phyloP scores from a whole-genome alignment of 2,888 invertebrate genomes.

The Blastobasis adustella region DNA sequence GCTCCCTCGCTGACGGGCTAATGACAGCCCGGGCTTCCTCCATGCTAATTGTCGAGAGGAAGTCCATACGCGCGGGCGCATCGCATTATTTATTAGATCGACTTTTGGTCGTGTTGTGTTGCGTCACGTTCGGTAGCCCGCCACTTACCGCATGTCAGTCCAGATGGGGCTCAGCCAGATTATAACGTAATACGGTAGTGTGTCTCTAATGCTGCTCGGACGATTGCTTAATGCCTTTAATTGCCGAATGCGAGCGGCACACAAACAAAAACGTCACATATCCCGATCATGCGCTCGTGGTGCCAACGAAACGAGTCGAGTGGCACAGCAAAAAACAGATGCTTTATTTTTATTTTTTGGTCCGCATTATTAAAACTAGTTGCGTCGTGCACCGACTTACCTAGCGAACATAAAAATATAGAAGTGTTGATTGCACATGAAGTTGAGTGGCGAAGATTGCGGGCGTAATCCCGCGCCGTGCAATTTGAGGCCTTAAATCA shows the following conservation, averaged over 20 bases:
- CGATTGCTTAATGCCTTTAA: conserved; percentile 59
- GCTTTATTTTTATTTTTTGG: not conserved
- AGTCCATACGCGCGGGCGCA: conserved; percentile 54
- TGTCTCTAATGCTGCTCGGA: conserved; percentile 53
- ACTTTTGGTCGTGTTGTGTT: conserved; percentile 52
- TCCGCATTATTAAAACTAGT: conserved; percentile 1
- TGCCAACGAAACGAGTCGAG: not conserved
- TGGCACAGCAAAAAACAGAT: not conserved
- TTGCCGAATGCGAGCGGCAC: conserved; percentile 36
- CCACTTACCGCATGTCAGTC: conserved; percentile 68
- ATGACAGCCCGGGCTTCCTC: conserved; percentile 70
- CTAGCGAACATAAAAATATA: conserved; percentile 13
- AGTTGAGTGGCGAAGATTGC: conserved; percentile 44
- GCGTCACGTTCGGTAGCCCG: conserved; percentile 48
- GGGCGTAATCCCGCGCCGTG: conserved; percentile 44
- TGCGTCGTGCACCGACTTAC: not conserved
- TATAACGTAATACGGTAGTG: conserved; percentile 73
- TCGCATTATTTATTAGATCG: conserved; percentile 65
- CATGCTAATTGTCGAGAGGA: conserved; percentile 66
- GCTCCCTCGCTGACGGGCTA: conserved; percentile 61
- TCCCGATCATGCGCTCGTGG: not conserved
- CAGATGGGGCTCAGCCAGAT: conserved; percentile 54
- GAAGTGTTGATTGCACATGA: conserved; percentile 40
- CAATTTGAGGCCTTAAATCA: conserved; percentile 72
- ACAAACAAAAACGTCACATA: conserved; percentile 20